phyloP scores from a whole-genome alignment of 2,888 invertebrate genomes.

The Drosophila ustulata region DNA sequence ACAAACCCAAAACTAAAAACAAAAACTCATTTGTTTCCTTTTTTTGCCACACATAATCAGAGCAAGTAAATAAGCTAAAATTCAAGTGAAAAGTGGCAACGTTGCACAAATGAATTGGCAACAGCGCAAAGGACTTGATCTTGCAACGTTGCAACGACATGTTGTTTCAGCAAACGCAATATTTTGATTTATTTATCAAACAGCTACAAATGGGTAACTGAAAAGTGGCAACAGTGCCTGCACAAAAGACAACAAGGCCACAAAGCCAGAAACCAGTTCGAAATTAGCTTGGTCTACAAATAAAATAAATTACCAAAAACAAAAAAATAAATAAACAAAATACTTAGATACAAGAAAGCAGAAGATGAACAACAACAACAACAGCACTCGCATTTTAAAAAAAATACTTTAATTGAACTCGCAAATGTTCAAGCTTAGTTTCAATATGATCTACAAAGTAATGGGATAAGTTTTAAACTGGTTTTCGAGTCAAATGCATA shows the following conservation, averaged over 20 bases:
- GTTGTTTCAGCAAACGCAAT: neutral
- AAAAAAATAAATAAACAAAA: slow-evolving; percentile 8
- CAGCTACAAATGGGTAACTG: slow-evolving; percentile 49
- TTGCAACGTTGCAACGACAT: slow-evolving; percentile 24
- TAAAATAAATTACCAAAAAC: slow-evolving; percentile 9
- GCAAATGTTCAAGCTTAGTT: slow-evolving; percentile 46
- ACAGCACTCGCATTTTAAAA: slow-evolving; percentile 74
- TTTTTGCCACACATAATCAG: slow-evolving; percentile 36
- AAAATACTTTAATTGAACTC: slow-evolving; percentile 37
- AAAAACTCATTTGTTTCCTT: slow-evolving; percentile 63
- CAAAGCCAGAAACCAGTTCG: slow-evolving; percentile 17
- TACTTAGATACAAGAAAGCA: slow-evolving; percentile 19
- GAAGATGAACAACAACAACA: slow-evolving; percentile 40
- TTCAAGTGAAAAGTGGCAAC: slow-evolving; percentile 31
- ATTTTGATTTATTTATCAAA: slow-evolving; percentile 1
- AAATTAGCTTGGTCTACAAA: slow-evolving; percentile 22
- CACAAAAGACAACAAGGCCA: slow-evolving; percentile 8
- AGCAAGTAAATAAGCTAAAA: slow-evolving; percentile 11
- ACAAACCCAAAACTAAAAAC: slow-evolving; percentile 38
- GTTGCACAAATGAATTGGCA: slow-evolving; percentile 28
- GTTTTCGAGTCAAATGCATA: slow-evolving; percentile 31
- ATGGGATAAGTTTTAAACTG: slow-evolving; percentile 39
- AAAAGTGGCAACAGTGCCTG: slow-evolving; percentile 52
- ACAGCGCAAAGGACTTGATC: slow-evolving; percentile 25
- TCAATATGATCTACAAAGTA: slow-evolving; percentile 38